These are phyloP conservation scores for Cossypha heuglini DNA, from an alignment of 2,797 vertebrate genomes.

Conservation along the genomic window DNA sequence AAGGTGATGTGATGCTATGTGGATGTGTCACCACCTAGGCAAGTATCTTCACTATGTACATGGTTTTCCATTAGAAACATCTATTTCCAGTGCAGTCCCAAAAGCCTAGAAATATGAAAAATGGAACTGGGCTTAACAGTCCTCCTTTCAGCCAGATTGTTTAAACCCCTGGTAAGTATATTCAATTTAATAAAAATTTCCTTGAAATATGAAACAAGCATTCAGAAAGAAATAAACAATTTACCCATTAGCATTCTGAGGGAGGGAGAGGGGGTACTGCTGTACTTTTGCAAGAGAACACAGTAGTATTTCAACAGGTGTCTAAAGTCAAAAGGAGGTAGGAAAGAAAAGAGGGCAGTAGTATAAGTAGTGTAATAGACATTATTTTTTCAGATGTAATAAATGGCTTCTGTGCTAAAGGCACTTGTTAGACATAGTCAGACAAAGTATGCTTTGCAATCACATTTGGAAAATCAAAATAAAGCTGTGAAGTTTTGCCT, in stretches of 20 bases:
- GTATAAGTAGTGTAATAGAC: not conserved
- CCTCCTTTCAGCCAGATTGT: not conserved
- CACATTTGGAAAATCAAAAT: not conserved
- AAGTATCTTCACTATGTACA: not conserved
- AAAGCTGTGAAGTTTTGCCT: not conserved
- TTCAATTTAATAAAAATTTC: not conserved
- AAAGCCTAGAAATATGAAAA: not conserved
- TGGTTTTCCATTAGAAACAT: not conserved
- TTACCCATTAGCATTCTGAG: not conserved
- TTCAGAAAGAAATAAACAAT: not conserved
- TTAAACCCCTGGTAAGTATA: not conserved
- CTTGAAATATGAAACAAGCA: not conserved
- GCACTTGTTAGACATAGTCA: not conserved
- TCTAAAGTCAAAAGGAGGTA: not conserved
- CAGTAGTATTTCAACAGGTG: not conserved
- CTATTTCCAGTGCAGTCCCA: not conserved
- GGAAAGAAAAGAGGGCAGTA: not conserved
- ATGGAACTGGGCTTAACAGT: not conserved
- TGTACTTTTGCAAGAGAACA: not conserved
- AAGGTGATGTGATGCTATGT: not conserved
- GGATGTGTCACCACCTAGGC: not conserved
- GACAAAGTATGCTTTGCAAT: not conserved
- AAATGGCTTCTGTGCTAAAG: not conserved
- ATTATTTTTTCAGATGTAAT: not conserved
- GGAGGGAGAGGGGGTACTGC: fast-evolving